Base-by-base conservation (phyloP, 2,888 invertebrate species). In the Scaptomyza flava region DNA sequence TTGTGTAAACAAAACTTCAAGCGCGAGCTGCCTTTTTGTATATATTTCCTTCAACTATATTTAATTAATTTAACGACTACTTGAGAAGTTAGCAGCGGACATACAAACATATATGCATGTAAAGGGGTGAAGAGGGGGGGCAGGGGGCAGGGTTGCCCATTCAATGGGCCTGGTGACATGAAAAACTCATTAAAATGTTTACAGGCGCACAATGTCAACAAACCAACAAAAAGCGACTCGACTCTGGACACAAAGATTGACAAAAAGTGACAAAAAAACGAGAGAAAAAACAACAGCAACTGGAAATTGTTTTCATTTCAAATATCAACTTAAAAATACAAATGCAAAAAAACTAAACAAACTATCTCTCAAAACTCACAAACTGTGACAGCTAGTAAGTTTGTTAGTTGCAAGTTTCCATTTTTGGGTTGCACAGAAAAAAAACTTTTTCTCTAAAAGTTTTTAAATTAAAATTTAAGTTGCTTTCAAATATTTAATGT, bases 41-140 rank as follows among this genome's bases (percentile, higher is more conserved):
- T 66, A 68, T 68, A 74, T 73, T 81, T 68, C 59, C 72, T 64
- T 70, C 69, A 72, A 85, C 76, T 84, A 78, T 89, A 89, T 86
- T 89, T 89, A 89, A 89, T 89, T 89, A 89, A 89, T 86, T 89
- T 83, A 83, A 81, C 84, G 89, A 89, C 89, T 89, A 89, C 89
- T 89, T 89, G 86, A 89, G 89, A 87, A 89, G 87, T 89, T 85
- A 74, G 77, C 78, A 64, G 43, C 63, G 77, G 64, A 82, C 72
- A 79, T 17, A 17, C 17, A 17, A 17, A 17, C 17, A 17, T 70
- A 68, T 64, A 33, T 38, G 30, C 45, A 61, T 17, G 50, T 9
- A 47, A 12, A 12, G 48, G 38, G 53, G 50, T 51, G 58, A 11
- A 33, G 52, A 33, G 56, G 31, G 58, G 65, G 66, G 58, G 31